Evolutionary conservation across 2,113 vertebrate genomes (phyloP), one percentile per base, ranked within the genome.

Genomic region (Bubalus kerabau): DNA sequence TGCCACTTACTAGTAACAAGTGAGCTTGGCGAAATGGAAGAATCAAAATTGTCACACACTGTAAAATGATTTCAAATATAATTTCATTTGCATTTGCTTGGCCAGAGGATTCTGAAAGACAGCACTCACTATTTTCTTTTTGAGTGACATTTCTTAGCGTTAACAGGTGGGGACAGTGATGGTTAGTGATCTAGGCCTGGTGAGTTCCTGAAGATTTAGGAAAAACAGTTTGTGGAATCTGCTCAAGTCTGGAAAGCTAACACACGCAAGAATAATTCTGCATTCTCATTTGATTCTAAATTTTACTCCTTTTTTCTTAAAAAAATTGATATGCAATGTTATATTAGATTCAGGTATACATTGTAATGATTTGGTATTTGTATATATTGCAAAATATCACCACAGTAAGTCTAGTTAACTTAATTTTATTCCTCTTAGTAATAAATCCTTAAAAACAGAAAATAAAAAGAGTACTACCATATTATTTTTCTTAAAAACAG

Each of bases 1-100:
- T 90, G 97, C 50, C 87, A 96, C 87, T 97, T 62, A 83, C 32
- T 56, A 94, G 82, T 76, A 94, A 94, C 46, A 97, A 90, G 91
- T 36, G 21, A 36, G 52, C 94, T 81, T 57, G 83, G 88, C 48
- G 78, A 94, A 90, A 97, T 59, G 46, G 46, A 86, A 87, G 88
- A 90, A 52, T 67, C 82, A 91, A 84, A 93, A 94, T 14, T 9
- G 67, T 86, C 88, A 94, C 26, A 60, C 46, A n/a, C 2, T 89
- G 50, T 64, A 59, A 97, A 76, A 94, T 92, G 81, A 95, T 95
- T 82, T 96, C 74, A 54, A 82, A 60, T 74, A 92, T 64, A 95
- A 80, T 78, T 74, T 87, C 28, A 36, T 80, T 94, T 84, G 90
- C 85, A 78, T 86, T 86, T 91, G 46, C 67, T 62, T 48, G 28